A percentile compares a stretch with the other conserved stretches of the same genome.
Evolutionary conservation across 2,113 vertebrate genomes (phyloP).

Genomic region (Coreoperca whiteheadi): DNA sequence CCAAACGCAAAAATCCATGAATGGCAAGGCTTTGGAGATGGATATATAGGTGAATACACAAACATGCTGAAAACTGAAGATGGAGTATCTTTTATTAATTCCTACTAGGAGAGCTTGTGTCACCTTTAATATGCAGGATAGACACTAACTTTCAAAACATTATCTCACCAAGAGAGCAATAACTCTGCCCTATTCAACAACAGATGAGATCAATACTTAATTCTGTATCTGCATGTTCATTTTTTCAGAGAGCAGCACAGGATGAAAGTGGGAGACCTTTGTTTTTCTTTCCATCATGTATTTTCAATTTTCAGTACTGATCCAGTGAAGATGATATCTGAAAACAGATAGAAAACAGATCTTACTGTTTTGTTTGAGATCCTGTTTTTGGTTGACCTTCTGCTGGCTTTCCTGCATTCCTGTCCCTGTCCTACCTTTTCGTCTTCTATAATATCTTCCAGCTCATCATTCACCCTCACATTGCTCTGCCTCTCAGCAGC

Average conservation of each 20-base stretch:
- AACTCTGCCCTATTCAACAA: background rate
- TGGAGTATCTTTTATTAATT: slow-evolving; percentile 23
- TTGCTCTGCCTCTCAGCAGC: slow-evolving; percentile 45
- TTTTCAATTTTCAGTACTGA: background rate
- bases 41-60: background rate
- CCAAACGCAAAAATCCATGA: background rate
- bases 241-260: slow-evolving; percentile 1
- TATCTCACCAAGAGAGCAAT: background rate
- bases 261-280: background rate
- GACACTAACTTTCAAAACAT: slow-evolving; percentile 8
- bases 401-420: background rate
- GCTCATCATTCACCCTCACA: slow-evolving; percentile 52
- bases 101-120: background rate
- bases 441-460: slow-evolving; percentile 17
- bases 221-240: slow-evolving; percentile 1
- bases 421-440: slow-evolving; percentile 11
- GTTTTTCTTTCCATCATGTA: background rate
- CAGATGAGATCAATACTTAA: slow-evolving; percentile 39
- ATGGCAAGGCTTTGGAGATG: slow-evolving; percentile 2
- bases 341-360: background rate
- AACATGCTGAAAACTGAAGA: slow-evolving; percentile 7
- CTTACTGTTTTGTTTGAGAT: slow-evolving; percentile 1
- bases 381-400: slow-evolving; percentile 21
- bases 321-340: background rate
- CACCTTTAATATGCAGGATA: slow-evolving; percentile 14